Evolutionary conservation across 2,113 vertebrate genomes (phyloP).

Genomic region (Pandion haliaetus): DNA sequence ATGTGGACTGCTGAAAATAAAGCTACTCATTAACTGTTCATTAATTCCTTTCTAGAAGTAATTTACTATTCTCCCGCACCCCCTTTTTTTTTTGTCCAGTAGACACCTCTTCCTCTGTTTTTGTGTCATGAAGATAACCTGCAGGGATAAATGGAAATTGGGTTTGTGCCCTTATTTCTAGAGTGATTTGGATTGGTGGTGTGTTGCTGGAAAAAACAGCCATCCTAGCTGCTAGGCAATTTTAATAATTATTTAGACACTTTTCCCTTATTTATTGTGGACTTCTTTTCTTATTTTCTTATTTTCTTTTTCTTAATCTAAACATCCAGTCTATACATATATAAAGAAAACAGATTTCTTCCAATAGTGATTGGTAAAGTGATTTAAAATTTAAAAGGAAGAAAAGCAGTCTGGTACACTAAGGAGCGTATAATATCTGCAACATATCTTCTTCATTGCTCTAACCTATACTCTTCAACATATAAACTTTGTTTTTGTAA

Average conservation of each 20-base stretch:
- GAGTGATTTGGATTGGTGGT: neutral
- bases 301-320: neutral
- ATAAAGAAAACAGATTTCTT: neutral
- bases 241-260: neutral
- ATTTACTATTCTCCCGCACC: neutral
- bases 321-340: neutral
- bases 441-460: neutral
- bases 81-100: neutral
- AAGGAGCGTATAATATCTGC: neutral
- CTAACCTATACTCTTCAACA: neutral
- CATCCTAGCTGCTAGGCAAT: neutral
- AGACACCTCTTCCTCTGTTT: neutral
- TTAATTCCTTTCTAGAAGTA: slow-evolving; percentile 1
- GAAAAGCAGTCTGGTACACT: neutral
- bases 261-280: neutral
- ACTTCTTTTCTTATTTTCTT: neutral
- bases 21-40: neutral
- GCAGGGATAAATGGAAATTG: neutral
- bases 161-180: neutral
- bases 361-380: neutral
- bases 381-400: neutral
- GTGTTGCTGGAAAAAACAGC: neutral
- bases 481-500: neutral
- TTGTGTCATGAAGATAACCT: neutral
- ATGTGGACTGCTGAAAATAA: neutral